Evolutionary conservation across 2,888 invertebrate genomes (phyloP).

Genomic region (Dinocampus coccinellae): DNA sequence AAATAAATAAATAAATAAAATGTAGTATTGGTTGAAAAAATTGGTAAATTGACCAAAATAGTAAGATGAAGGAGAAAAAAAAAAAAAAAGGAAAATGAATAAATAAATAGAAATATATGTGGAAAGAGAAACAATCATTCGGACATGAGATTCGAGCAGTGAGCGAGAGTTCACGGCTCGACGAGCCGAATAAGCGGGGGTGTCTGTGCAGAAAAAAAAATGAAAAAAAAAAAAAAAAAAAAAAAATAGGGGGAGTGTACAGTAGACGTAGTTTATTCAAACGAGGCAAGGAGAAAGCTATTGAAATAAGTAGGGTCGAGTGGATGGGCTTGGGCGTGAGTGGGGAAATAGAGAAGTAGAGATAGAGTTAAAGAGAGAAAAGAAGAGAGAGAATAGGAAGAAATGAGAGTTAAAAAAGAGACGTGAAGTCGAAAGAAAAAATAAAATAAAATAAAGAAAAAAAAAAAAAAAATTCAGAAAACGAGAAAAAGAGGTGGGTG

Average conservation of each 20-base stretch:
- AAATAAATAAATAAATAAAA: slow-evolving; percentile 9
- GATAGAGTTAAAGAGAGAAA: not conserved
- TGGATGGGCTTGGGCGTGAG: slow-evolving; percentile 50
- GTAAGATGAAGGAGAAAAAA: too few species aligned
- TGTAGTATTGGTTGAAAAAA: too few species aligned
- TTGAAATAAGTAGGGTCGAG: slow-evolving; percentile 68
- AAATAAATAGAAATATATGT: slow-evolving; percentile 13
- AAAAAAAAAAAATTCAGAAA: not conserved
- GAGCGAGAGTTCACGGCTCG: slow-evolving; percentile 35
- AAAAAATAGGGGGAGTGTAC: slow-evolving; percentile 30
- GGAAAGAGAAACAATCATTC: not conserved
- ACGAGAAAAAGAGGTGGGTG: not conserved
- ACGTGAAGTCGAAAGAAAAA: not conserved
- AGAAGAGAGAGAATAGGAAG: slow-evolving; percentile 2
- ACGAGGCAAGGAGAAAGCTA: slow-evolving; percentile 63
- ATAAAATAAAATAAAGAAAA: not conserved
- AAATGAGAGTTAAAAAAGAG: not conserved
- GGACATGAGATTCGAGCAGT: slow-evolving; percentile 34
- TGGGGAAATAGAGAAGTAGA: slow-evolving; percentile 42
- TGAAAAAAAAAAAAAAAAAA: too few species aligned
- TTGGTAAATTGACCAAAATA: not conserved
- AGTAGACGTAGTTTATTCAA: slow-evolving; percentile 61
- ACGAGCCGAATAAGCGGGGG: slow-evolving; percentile 36
- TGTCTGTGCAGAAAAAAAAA: slow-evolving; percentile 29
- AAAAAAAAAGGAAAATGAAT: not conserved